phyloP scores from a whole-genome alignment of 2,113 vertebrate genomes.

The Eurypyga helias region DNA sequence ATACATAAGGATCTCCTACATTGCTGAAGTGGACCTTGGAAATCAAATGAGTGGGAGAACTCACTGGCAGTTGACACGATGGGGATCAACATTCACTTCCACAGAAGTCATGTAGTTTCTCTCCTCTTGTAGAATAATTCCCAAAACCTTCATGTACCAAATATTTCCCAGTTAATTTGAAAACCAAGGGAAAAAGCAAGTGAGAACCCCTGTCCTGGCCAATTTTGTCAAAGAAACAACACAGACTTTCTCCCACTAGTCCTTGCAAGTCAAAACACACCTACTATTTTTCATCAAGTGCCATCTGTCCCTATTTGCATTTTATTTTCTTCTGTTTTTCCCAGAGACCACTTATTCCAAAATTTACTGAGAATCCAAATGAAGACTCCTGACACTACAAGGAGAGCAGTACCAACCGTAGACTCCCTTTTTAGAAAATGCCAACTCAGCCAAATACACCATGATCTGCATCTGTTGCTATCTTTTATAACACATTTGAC shows the following conservation, averaged over 20 bases:
- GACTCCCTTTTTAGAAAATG: not conserved
- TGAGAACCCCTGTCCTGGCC: rapidly evolving
- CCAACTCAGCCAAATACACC: not conserved
- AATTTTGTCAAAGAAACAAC: not conserved
- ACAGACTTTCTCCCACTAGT: not conserved
- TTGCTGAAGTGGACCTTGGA: not conserved
- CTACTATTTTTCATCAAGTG: not conserved
- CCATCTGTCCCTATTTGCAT: not conserved
- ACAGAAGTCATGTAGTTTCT: not conserved
- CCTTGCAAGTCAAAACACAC: not conserved
- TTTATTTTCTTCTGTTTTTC: not conserved
- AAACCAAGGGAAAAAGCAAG: not conserved
- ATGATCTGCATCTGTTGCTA: not conserved
- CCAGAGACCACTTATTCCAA: not conserved
- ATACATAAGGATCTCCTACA: not conserved
- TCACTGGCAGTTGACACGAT: not conserved
- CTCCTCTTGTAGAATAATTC: not conserved
- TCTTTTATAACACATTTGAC: not conserved
- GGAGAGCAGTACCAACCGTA: not conserved
- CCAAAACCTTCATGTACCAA: not conserved
- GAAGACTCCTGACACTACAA: not conserved
- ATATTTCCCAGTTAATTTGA: not conserved
- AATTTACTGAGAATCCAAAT: not conserved
- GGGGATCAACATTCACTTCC: not conserved
- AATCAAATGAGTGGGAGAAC: not conserved